phyloP scores from a whole-genome alignment of 2,888 invertebrate species.

The Gymnoscelis rufifasciata region DNA sequence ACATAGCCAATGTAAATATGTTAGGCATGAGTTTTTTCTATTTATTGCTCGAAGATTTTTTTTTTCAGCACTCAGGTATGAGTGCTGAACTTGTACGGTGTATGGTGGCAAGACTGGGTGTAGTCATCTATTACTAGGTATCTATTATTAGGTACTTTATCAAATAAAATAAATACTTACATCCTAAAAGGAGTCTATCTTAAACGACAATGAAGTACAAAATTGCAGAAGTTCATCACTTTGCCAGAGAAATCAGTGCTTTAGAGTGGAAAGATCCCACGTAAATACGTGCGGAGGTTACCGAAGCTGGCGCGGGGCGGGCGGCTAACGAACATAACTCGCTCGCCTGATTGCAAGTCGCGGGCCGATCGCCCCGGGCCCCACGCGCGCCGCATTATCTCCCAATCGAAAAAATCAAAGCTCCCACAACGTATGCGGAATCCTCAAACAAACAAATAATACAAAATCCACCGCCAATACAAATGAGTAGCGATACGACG shows the following conservation, averaged over 20 bases:
- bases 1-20: too few relatives aligned
- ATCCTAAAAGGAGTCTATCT: too few relatives aligned
- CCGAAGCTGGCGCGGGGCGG: conserved; percentile 58
- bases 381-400: conserved; percentile 70
- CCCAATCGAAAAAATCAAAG: conserved; percentile 77
- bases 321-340: conserved; percentile 51
- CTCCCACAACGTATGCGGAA: conserved; percentile 66
- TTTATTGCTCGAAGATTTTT: too few relatives aligned
- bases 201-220: conserved; percentile 50
- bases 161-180: too few relatives aligned
- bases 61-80: too few relatives aligned
- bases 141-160: too few relatives aligned
- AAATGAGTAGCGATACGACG: conserved; percentile 74
- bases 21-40: too few relatives aligned
- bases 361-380: conserved; percentile 57
- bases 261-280: conserved; percentile 70
- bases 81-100: too few relatives aligned
- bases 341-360: conserved; percentile 68
- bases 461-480: conserved; percentile 70
- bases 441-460: conserved; percentile 77
- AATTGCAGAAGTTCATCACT: conserved; percentile 60
- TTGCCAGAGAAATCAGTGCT: conserved; percentile 68
- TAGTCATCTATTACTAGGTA: too few relatives aligned
- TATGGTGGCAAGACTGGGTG: too few relatives aligned
- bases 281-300: conserved; percentile 69